Evolutionary conservation across 2,113 vertebrate genomes (phyloP), one percentile per base, ranked within the genome.

Genomic region (Trogon melanurus): DNA sequence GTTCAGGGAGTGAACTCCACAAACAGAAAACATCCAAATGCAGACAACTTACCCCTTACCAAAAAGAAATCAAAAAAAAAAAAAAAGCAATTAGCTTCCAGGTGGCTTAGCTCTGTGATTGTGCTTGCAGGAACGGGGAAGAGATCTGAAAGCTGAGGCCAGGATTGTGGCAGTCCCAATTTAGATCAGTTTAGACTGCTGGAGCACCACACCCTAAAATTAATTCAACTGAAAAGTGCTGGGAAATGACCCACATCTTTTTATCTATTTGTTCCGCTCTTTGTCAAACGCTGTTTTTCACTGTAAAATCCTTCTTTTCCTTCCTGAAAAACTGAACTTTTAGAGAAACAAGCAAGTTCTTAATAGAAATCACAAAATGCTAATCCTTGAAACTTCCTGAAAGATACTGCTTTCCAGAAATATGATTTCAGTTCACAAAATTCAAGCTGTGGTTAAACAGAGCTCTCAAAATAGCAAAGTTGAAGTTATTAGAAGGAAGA

Each of bases 141-240:
- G 64, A 48, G 75, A 90, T 88, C 16, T 30, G 51, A 94, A 90
- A 93, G n/a, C 51, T 67, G 48, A 89, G 56, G 60, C 72, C 75
- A 90, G 82, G 91, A 74, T 12, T 90, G 67, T 66, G 51, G 71
- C 79, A 86, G 94, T 86, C 85, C 82, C 79, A 47, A 34, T 88
- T 94, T 86, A 93, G 85, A 94, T 80, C 75, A 62, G 67, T 93
- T 97, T 58, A 80, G 69, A 56, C 82, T 93, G 50, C 67, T 62
- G 60, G 12, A 83, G 34, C 51, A 80, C 94, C 95, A 92, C 91
- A 71, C 83, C 92, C 95, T 60, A 44, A 70, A 34, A 91, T 71
- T 78, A 75, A 27, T 88, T 90, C 75, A 90, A 8, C 10, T 5
- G 5, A 90, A 74, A 92, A 95, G 72, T 45, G 34, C 21, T 58